Percentiles rank a stretch among this genome's conserved stretches.
Conservation (phyloP, 2,113 vertebrate genomes). For the Pungitius pungitius region DNA sequence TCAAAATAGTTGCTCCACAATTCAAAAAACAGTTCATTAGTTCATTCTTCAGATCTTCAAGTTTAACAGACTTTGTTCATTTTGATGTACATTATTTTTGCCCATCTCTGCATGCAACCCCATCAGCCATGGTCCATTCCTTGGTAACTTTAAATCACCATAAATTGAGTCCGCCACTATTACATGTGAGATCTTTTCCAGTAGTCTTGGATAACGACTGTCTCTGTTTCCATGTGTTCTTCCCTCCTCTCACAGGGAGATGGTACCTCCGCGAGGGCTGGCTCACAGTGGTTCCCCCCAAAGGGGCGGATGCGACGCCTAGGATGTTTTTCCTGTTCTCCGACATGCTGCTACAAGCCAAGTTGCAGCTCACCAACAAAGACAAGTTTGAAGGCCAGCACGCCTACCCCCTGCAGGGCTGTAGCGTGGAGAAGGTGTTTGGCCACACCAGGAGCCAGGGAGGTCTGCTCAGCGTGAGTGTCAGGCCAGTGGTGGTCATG, state of each 20-base stretch:
- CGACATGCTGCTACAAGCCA: conserved; percentile 87
- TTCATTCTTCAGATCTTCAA: too few relatives aligned
- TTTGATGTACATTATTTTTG: too few relatives aligned
- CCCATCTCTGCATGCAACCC: too few relatives aligned
- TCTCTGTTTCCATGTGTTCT: neutral
- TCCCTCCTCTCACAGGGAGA: conserved; percentile 59
- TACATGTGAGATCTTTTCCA: neutral
- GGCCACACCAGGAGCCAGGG: conserved; percentile 82
- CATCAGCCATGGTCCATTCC: neutral
- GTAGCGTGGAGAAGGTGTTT: conserved; percentile 84
- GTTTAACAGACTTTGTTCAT: too few relatives aligned
- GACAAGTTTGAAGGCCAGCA: conserved; percentile 79
- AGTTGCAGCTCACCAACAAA: conserved; percentile 74
- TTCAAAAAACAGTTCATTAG: too few relatives aligned
- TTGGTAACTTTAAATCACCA: neutral
- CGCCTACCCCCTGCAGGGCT: conserved; percentile 85
- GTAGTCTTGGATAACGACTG: neutral
- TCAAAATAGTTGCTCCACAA: too few relatives aligned
- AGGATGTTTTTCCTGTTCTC: conserved; percentile 92
- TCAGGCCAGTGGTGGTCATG: neutral
- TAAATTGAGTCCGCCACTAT: neutral
- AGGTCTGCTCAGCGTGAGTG: conserved; percentile 78
- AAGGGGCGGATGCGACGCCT: conserved; percentile 80
- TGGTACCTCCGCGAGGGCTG: conserved; percentile 81
- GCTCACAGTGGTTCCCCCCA: conserved; percentile 79